Percentiles rank a stretch among this genome's conserved stretches.
phyloP scores from a whole-genome alignment of 2,113 vertebrate species.

The Eulemur rufifrons region DNA sequence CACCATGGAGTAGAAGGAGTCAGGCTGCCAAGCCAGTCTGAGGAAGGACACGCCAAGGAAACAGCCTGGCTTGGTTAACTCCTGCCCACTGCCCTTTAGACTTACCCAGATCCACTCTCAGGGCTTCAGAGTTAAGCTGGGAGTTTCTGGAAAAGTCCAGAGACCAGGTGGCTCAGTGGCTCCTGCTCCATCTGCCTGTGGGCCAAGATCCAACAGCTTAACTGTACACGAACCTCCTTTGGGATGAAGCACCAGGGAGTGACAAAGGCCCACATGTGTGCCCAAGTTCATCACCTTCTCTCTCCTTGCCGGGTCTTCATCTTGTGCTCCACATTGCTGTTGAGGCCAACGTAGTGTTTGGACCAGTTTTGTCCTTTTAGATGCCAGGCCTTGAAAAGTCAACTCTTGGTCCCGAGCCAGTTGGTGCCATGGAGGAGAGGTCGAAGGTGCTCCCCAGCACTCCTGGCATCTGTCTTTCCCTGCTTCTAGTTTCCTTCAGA shows the following conservation, averaged over 20 bases:
- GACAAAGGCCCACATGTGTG: not conserved
- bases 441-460: not conserved
- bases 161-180: not conserved
- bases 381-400: not conserved
- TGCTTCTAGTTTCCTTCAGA: not conserved
- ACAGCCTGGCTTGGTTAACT: not conserved
- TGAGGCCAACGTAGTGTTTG: not conserved
- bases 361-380: not conserved
- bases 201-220: not conserved
- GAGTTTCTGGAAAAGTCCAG: not conserved
- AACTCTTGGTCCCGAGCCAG: not conserved
- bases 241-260: not conserved
- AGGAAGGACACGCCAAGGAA: not conserved
- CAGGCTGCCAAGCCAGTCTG: not conserved
- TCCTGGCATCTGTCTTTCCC: not conserved
- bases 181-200: not conserved
- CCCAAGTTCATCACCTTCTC: not conserved
- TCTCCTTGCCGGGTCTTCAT: not conserved
- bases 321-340: not conserved
- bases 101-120: not conserved
- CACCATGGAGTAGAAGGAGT: not conserved
- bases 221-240: not conserved
- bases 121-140: not conserved
- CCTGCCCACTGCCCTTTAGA: not conserved
- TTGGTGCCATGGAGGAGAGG: not conserved